Percentiles rank a stretch among this genome's conserved stretches.
Conservation (phyloP, 2,113 vertebrate genomes). For the Pseudopipra pipra region DNA sequence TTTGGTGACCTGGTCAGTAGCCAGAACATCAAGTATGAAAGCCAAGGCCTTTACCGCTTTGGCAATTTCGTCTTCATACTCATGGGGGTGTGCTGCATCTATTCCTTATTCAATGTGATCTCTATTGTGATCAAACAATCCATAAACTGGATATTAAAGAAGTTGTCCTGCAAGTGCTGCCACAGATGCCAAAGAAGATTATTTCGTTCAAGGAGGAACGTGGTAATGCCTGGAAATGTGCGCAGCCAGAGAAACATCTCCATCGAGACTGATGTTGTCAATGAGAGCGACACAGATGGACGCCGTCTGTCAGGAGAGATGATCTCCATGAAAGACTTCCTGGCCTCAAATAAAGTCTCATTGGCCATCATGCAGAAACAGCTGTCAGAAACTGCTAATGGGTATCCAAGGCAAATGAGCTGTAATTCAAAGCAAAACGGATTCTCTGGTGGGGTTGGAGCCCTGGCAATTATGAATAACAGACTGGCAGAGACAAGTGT, state of each 20-base stretch:
- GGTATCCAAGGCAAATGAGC: constrained; percentile 77
- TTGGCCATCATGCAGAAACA: constrained; percentile 95
- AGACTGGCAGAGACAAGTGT: constrained; percentile 92
- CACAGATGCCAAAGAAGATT: constrained; percentile 77
- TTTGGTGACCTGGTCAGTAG: constrained; percentile 97
- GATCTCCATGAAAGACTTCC: constrained; percentile 95
- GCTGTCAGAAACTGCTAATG: constrained; percentile 89
- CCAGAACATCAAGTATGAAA: constrained; percentile 84
- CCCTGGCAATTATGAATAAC: constrained; percentile 96
- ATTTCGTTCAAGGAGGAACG: constrained; percentile 80
- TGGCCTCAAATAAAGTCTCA: constrained; percentile 91
- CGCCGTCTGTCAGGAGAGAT: constrained; percentile 92
- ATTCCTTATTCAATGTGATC: constrained; percentile 96
- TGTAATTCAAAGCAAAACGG: constrained; percentile 80
- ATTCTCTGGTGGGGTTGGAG: constrained; percentile 92
- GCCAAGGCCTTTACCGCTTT: constrained; percentile 83
- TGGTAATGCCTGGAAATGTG: constrained; percentile 83
- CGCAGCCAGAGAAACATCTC: constrained; percentile 81
- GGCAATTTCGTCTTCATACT: constrained; percentile 95
- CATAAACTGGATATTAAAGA: constrained; percentile 92
- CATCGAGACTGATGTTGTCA: constrained; percentile 85
- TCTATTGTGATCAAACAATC: constrained; percentile 97
- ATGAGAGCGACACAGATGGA: constrained; percentile 88
- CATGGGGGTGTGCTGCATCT: constrained; percentile 95
- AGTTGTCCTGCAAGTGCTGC: constrained; percentile 77